A percentile compares a stretch with the other conserved stretches of the same genome.
These are phyloP conservation scores for Paracyclopina nana DNA, from an alignment of 1,140 invertebrate species.

Conservation along the genomic window DNA sequence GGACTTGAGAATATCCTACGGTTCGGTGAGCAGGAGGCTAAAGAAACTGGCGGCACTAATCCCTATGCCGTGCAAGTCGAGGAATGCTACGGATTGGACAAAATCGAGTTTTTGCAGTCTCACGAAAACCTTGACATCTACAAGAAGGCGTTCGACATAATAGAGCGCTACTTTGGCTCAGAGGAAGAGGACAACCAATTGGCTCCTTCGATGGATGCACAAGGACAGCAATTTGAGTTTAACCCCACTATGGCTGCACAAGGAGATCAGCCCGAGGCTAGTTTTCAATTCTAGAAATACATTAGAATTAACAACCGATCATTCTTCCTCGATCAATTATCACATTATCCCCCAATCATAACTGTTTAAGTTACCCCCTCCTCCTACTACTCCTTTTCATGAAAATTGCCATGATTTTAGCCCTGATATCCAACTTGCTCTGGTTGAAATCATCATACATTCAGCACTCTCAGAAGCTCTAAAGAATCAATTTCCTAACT, in stretches of 20 bases:
- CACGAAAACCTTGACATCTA: slow-evolving; percentile 93
- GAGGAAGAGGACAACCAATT: slow-evolving; percentile 46
- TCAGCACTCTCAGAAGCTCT: no score
- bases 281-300: no score
- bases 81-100: slow-evolving; percentile 88
- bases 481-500: no score
- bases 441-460: no score
- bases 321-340: no score
- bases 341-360: no score
- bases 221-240: background rate
- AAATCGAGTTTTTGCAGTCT: slow-evolving; percentile 89
- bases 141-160: slow-evolving; percentile 86
- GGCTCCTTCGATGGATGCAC: background rate
- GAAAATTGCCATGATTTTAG: no score
- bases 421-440: no score
- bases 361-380: no score
- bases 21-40: slow-evolving; percentile 63
- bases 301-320: no score
- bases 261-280: no score
- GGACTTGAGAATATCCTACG: slow-evolving; percentile 89
- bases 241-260: background rate
- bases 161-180: slow-evolving; percentile 79
- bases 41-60: slow-evolving; percentile 46
- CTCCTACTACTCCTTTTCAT: no score
- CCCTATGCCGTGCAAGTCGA: slow-evolving; percentile 78